These are phyloP conservation scores for Megaleporinus macrocephalus DNA, from an alignment of 2,113 vertebrate genomes.

Conservation along the genomic window DNA sequence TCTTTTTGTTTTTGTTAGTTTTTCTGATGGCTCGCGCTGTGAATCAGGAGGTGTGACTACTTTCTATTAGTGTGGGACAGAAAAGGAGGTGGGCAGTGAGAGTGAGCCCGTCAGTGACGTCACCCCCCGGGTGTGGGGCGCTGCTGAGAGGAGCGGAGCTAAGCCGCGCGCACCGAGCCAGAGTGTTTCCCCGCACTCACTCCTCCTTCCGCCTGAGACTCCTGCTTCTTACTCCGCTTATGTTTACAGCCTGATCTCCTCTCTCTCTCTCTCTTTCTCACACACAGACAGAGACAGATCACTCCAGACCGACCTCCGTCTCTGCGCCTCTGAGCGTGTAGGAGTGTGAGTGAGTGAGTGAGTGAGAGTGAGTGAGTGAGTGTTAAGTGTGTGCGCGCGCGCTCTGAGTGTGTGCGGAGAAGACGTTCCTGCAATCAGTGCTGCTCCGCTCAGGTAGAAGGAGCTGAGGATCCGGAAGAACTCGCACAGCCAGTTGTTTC, in stretches of 20 bases:
- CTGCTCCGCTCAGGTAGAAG: constrained; percentile 61
- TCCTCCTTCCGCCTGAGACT: neutral
- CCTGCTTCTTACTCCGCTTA: neutral
- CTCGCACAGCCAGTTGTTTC: constrained; percentile 51
- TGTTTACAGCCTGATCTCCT: neutral
- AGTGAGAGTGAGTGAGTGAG: too few species aligned
- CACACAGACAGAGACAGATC: neutral
- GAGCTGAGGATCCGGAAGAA: constrained; percentile 73
- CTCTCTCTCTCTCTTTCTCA: too few species aligned
- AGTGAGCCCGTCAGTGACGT: constrained; percentile 26
- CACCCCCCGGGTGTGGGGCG: constrained; percentile 19
- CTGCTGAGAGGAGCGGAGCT: neutral
- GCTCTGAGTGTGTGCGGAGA: too few species aligned
- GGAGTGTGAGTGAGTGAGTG: neutral
- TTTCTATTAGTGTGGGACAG: neutral
- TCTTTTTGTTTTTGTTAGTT: too few species aligned
- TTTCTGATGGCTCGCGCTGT: too few species aligned
- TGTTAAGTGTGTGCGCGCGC: too few species aligned
- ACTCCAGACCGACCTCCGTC: neutral
- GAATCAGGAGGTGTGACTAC: neutral
- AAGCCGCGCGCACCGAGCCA: too few species aligned
- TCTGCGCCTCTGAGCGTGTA: neutral
- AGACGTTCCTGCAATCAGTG: constrained; percentile 40
- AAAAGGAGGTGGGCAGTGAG: neutral
- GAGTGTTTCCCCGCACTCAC: neutral